Conservation (phyloP, 2,888 invertebrate genomes). For the Seira ritae region DNA sequence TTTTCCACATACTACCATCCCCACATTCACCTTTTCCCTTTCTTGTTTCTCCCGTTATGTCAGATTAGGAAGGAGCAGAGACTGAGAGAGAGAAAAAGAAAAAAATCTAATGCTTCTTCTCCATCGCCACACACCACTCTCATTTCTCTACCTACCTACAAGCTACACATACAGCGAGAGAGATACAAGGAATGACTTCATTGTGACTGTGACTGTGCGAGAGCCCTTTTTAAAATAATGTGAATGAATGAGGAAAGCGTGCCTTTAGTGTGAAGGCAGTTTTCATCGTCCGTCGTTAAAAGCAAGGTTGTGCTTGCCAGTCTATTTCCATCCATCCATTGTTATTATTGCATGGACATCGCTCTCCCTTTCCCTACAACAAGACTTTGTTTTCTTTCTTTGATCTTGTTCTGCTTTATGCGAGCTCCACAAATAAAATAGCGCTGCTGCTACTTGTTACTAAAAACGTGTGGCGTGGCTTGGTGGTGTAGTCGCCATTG, state of each 20-base stretch:
- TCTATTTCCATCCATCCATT: constrained; percentile 13
- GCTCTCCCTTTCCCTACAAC: not conserved
- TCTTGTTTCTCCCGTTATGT: constrained; percentile 15
- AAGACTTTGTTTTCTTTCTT: constrained; percentile 16
- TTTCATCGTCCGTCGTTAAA: constrained; percentile 1
- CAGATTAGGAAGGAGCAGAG: constrained; percentile 13
- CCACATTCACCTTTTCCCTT: constrained; percentile 61
- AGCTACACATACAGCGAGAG: not conserved
- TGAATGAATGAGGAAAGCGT: constrained; percentile 36
- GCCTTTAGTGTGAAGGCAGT: not conserved
- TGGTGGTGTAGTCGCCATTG: not conserved
- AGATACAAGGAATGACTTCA: constrained; percentile 13
- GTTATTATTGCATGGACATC: constrained; percentile 4
- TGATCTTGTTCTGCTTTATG: constrained; percentile 16
- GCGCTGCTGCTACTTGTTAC: constrained; percentile 11
- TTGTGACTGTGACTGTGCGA: not conserved
- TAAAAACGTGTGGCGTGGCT: not conserved
- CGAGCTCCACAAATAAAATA: not conserved
- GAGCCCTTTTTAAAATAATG: constrained; percentile 40
- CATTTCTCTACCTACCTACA: not conserved
- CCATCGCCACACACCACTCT: not conserved
- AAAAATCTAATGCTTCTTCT: not conserved
- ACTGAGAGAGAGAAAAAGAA: not conserved
- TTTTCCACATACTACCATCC: constrained; percentile 11
- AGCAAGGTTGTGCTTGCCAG: not conserved